A percentile compares a stretch with the other conserved stretches of the same genome.
Evolutionary conservation across 2,888 invertebrate species (phyloP).

Genomic region (Synergus itoensis): DNA sequence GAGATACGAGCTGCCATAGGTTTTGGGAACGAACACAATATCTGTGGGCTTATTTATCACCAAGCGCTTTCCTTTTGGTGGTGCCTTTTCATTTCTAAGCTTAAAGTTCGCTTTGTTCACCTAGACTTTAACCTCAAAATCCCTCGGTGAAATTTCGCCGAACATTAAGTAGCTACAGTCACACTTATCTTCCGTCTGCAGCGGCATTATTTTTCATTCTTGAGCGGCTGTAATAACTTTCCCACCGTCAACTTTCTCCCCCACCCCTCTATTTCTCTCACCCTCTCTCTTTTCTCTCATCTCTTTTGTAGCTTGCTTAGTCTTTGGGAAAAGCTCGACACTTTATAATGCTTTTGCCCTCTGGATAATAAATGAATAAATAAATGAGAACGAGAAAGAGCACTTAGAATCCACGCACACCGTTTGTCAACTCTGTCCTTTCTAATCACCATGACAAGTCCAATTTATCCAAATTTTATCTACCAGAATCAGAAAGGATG

Average conservation of each 20-base stretch:
- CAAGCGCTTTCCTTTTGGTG: neutral
- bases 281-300: conserved; percentile 3
- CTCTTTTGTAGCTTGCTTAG: conserved; percentile 11
- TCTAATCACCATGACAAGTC: neutral
- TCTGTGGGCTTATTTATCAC: conserved; percentile 36
- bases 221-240: conserved; percentile 35
- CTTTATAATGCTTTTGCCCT: conserved; percentile 27
- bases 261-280: neutral
- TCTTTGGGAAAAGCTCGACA: conserved; percentile 23
- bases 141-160: conserved; percentile 35
- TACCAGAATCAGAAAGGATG: neutral
- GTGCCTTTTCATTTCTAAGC: conserved; percentile 28
- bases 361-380: conserved; percentile 39
- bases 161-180: conserved; percentile 37
- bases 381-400: conserved; percentile 34
- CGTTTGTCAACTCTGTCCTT: neutral
- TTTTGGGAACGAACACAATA: conserved; percentile 35
- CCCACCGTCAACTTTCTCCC: conserved; percentile 8
- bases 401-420: conserved; percentile 8
- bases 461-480: neutral
- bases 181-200: conserved; percentile 37
- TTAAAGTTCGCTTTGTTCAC: conserved; percentile 39
- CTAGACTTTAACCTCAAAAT: conserved; percentile 34
- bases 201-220: conserved; percentile 39
- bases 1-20: conserved; percentile 28